Percentiles rank a stretch among this genome's conserved stretches.
Conservation (phyloP, 30 jellyfish, hydroid and myxozoan genomes). For the Cassiopea xamachana region DNA sequence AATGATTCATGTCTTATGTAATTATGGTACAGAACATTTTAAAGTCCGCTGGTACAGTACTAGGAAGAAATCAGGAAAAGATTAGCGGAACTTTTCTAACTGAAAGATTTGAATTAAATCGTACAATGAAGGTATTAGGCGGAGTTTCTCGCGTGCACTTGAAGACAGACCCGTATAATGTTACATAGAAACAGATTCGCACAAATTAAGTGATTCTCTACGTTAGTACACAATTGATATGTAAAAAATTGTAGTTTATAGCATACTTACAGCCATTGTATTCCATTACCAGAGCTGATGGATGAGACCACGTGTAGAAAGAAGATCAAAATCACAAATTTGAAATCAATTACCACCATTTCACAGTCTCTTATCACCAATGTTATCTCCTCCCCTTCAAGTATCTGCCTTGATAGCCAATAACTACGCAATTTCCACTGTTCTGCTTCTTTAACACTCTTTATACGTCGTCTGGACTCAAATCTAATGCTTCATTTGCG, state of each 20-base stretch:
- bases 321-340: background rate
- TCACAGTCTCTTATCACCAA: background rate
- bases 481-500: slow-evolving; percentile 25
- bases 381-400: background rate
- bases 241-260: slow-evolving; percentile 1
- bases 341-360: background rate
- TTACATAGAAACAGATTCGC: background rate
- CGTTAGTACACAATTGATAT: background rate
- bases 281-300: slow-evolving; percentile 22
- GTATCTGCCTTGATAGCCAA: background rate
- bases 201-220: slow-evolving; percentile 20
- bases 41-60: too few relatives aligned
- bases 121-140: too few relatives aligned
- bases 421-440: background rate
- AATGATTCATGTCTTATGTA: too few relatives aligned
- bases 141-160: too few relatives aligned
- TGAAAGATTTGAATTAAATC: too few relatives aligned
- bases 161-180: background rate
- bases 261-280: slow-evolving; percentile 70
- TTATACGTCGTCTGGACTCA: slow-evolving; percentile 21
- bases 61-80: too few relatives aligned
- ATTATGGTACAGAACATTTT: too few relatives aligned
- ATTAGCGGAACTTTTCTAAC: too few relatives aligned
- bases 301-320: background rate
- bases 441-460: slow-evolving; percentile 28